Evolutionary conservation across 2,797 vertebrate species (phyloP), one percentile per base, ranked within the genome.

Genomic region (Gymnocypris eckloni): DNA sequence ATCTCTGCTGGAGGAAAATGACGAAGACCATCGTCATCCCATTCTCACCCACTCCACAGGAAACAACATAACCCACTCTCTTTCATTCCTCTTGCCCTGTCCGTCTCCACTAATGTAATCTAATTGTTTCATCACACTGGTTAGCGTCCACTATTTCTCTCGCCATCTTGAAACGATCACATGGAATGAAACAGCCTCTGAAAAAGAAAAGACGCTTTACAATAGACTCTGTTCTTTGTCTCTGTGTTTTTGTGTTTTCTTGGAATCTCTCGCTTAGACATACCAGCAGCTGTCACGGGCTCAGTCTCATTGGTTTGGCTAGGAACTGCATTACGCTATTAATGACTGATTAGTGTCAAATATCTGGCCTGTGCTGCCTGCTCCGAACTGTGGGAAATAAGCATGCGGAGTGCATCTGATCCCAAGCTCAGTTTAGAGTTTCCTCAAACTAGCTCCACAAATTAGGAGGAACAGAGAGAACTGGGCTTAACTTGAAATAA

Each of bases 291-390:
- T 95, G 95, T 92, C 93, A 87, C 90, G 79, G 89, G 91, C 92
- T 56, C 90, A 91, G 89, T 88, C 83, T 86, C 83, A 91, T 90
- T 93, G 92, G 91, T 84, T 85, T 64, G 59, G 86, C 61, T 69
- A 85, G 87, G 84, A 91, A 87, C 89, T 90, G 92, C 87, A 92
- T 93, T 93, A 90, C 91, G 89, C 93, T 92, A 94, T 94, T 95
- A 95, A 95, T 95, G 94, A 94, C 89, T 95, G 94, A 95, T 95
- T 95, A 95, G 95, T 95, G 94, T 96, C 95, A 95, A 90, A 94
- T 96, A 93, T 95, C 95, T 92, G 90, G 92, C 92, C 88, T 79
- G 90, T 90, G 90, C 92, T 75, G 87, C 91, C 87, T 83, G 86
- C 85, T 90, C 88, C 92, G 61, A 87, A 94, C 92, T 95, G 94